Evolutionary conservation across 2,888 invertebrate species (phyloP).

Genomic region (Ischnus inquisitorius): DNA sequence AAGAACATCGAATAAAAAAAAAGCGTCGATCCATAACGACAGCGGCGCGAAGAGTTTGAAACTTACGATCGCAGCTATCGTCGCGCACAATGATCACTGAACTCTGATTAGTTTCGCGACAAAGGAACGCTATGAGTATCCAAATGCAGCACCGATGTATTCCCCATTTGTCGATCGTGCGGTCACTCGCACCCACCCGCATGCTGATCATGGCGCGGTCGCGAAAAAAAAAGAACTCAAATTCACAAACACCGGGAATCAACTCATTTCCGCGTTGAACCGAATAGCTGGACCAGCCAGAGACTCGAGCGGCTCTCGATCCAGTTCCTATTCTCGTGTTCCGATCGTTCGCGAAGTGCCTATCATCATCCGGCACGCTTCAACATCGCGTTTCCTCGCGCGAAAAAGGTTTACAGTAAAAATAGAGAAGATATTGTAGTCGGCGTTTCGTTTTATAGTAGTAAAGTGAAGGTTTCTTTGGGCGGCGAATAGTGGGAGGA

Average conservation of each 20-base stretch:
- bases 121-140: slow-evolving; percentile 56
- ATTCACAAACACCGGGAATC: not conserved
- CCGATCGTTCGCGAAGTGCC: slow-evolving; percentile 6
- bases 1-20: not conserved
- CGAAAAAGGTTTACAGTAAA: slow-evolving; percentile 66
- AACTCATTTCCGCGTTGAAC: slow-evolving; percentile 5
- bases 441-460: slow-evolving; percentile 80
- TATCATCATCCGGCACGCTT: slow-evolving; percentile 10
- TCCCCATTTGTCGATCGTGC: slow-evolving; percentile 21
- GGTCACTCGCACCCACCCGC: slow-evolving; percentile 27
- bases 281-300: not conserved
- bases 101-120: slow-evolving; percentile 59
- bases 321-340: not conserved
- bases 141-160: slow-evolving; percentile 56
- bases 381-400: slow-evolving; percentile 2
- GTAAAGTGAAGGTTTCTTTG: slow-evolving; percentile 82
- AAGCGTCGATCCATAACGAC: not conserved
- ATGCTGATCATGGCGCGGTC: not conserved
- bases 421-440: slow-evolving; percentile 76
- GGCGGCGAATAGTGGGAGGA: slow-evolving; percentile 77
- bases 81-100: slow-evolving; percentile 75
- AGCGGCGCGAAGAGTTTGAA: not conserved
- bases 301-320: not conserved
- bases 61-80: slow-evolving; percentile 75
- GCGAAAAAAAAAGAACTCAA: not conserved